Evolutionary conservation across 2,113 vertebrate species (phyloP).

Genomic region (Antechinus stuartii): DNA sequence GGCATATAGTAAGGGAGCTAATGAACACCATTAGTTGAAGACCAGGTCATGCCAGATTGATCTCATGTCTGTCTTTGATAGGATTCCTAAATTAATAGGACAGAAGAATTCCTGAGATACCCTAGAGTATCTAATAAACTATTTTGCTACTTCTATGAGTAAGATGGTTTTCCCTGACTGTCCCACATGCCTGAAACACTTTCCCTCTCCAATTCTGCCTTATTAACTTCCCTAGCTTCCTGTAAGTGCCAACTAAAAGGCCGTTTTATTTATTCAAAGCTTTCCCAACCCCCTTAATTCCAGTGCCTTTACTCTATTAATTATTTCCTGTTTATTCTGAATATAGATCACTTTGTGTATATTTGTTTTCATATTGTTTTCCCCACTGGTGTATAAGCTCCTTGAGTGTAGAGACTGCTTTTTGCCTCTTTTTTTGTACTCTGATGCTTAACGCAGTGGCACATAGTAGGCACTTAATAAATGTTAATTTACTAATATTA

Average conservation of each 20-base stretch:
- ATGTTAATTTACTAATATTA: neutral
- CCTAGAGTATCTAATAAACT: neutral
- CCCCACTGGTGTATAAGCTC: neutral
- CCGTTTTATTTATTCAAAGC: neutral
- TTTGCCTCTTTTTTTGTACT: neutral
- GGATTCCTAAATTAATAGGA: neutral
- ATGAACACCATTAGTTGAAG: no score
- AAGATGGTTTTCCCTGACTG: neutral
- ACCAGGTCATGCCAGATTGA: no score
- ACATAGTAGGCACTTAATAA: neutral
- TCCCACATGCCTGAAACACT: neutral
- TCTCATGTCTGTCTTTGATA: neutral
- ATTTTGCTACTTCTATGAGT: neutral
- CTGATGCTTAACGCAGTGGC: neutral
- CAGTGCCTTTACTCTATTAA: neutral
- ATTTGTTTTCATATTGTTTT: neutral
- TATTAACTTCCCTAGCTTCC: neutral
- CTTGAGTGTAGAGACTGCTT: neutral
- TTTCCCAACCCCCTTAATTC: neutral
- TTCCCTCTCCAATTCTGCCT: neutral
- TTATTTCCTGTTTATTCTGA: neutral
- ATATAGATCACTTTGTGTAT: neutral
- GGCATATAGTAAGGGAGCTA: no score
- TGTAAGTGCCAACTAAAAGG: neutral
- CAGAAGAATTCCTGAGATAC: neutral